Evolutionary conservation across 2,797 vertebrate species (phyloP).

Genomic region (Taeniopygia guttata): DNA sequence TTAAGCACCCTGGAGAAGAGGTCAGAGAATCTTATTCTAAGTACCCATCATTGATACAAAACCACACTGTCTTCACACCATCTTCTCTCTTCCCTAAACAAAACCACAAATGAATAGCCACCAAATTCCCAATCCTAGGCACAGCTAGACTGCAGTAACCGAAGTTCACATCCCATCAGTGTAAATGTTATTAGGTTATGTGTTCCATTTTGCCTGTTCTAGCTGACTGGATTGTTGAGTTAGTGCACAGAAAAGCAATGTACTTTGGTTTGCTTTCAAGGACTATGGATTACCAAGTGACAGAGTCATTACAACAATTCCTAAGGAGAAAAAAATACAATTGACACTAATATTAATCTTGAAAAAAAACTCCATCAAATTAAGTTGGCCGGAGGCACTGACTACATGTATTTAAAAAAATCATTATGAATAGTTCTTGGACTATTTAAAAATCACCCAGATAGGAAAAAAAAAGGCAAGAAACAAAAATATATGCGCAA

Average conservation of each 20-base stretch:
- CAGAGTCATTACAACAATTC: slow-evolving; percentile 51
- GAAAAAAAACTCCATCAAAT: not conserved
- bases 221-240: slow-evolving; percentile 23
- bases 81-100: not conserved
- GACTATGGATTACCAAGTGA: slow-evolving; percentile 18
- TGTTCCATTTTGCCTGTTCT: not conserved
- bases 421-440: not conserved
- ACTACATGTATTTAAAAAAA: slow-evolving; percentile 40
- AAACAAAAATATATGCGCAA: not conserved
- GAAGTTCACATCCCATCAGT: slow-evolving; percentile 11
- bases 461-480: not conserved
- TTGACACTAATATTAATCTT: slow-evolving; percentile 41
- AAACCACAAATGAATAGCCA: not conserved
- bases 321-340: slow-evolving; percentile 24
- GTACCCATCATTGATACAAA: not conserved
- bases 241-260: not conserved
- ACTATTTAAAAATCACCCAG: slow-evolving; percentile 20
- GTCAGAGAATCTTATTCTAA: not conserved
- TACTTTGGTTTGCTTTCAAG: slow-evolving; percentile 25
- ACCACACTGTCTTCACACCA: not conserved
- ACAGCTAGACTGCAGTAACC: not conserved
- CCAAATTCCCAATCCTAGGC: not conserved
- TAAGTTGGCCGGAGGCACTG: not conserved
- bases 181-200: not conserved
- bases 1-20: not conserved